These are phyloP conservation scores for Dendrolimus kikuchii DNA, from an alignment of 1,140 invertebrate genomes.

Conservation along the genomic window DNA sequence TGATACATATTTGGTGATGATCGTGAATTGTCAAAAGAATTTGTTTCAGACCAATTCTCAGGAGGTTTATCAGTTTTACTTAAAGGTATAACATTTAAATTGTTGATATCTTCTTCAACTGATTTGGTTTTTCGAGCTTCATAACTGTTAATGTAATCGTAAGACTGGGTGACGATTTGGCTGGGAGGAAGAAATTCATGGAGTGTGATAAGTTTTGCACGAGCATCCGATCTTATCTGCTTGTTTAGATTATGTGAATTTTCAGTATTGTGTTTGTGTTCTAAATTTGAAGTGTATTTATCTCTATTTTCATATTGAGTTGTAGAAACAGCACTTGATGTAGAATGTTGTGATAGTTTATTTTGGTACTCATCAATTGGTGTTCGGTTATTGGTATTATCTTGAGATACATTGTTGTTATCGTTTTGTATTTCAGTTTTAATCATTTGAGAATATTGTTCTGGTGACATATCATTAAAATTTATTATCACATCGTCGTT, in stretches of 20 bases:
- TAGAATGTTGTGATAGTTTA: constrained; percentile 1
- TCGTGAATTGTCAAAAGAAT: too few relatives aligned
- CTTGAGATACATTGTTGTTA: neutral
- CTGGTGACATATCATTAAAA: constrained; percentile 57
- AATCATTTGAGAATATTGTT: constrained; percentile 54
- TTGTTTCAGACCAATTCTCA: too few relatives aligned
- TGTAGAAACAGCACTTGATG: neutral
- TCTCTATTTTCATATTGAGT: too few relatives aligned
- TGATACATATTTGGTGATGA: too few relatives aligned
- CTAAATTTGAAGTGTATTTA: neutral
- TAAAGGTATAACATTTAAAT: constrained; percentile 10
- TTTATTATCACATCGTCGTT: constrained; percentile 58
- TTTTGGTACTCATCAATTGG: neutral
- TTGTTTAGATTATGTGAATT: constrained; percentile 8
- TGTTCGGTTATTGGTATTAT: neutral
- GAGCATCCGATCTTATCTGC: constrained; percentile 11
- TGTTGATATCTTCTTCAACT: neutral
- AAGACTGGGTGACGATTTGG: constrained; percentile 35
- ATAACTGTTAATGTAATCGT: constrained; percentile 29
- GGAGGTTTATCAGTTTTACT: neutral
- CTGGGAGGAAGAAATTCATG: constrained; percentile 34
- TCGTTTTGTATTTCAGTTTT: constrained; percentile 23
- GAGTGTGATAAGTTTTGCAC: constrained; percentile 17
- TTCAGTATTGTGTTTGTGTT: constrained; percentile 5
- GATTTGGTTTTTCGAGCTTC: too few relatives aligned